Evolutionary conservation across 2,113 vertebrate genomes (phyloP), one percentile per base, ranked within the genome.

Genomic region (Calyptomena viridis): DNA sequence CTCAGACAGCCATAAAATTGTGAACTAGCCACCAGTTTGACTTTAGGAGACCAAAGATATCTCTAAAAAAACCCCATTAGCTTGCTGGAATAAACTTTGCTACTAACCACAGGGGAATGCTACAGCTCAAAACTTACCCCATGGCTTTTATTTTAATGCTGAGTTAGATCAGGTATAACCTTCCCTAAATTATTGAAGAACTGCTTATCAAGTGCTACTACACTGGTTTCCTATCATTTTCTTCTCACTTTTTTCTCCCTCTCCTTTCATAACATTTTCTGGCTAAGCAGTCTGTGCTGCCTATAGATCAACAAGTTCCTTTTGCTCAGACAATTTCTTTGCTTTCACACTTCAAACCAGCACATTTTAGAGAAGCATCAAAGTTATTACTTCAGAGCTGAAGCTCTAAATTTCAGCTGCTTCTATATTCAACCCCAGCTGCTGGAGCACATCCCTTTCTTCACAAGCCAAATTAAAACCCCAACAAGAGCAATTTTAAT

Each of bases 11-110:
- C 72, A 62, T 76, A 93, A 91, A 91, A 79, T 50, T 59, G 94
- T 33, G 87, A 84, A 87, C 68, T 59, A 75, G 83, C 79, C 79
- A 90, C 0, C 1, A 94, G 85, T 85, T 85, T 52, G 62, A 83
- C 49, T 94, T 72, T 24, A 87, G 87, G 87, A 92, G 71, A 92
- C 88, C 92, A 80, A 91, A 91, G 58, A 30, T 68, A 44, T 79
- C 44, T 94, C 16, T 84, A 58, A 37, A 91, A 87, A 89, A 79
- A 74, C 4, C 14, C 8, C 49, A 89, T 80, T 73, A 71, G 79
- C 50, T 77, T 71, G 83, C 59, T 94, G 91, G 91, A 95, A 92
- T 85, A 85, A 92, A 77, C 75, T 83, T 69, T 58, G 67, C 83
- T 93, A 73, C 71, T 85, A 94, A 95, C 55, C 89, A 42, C 87